Percentiles rank a stretch among this genome's conserved stretches.
These are phyloP conservation scores for Sebastes paucispinis DNA, from an alignment of 2,797 vertebrate genomes.

Conservation along the genomic window DNA sequence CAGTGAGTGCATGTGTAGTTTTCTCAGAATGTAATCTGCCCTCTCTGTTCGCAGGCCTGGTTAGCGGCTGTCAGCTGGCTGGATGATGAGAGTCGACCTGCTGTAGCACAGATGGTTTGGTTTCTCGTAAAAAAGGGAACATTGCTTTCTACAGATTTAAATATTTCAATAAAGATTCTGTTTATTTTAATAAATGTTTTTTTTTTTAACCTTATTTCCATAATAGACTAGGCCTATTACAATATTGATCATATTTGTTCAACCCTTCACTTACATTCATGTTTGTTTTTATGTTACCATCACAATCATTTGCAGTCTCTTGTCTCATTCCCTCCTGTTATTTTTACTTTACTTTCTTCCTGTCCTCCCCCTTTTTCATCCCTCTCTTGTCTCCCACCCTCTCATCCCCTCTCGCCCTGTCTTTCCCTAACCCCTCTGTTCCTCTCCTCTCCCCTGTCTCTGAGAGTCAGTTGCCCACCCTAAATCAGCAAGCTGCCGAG, in stretches of 20 bases:
- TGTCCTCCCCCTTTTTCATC: constrained; percentile 36
- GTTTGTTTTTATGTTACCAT: constrained; percentile 27
- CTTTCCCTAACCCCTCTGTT: constrained; percentile 66
- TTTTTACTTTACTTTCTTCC: constrained; percentile 59
- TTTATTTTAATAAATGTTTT: not conserved
- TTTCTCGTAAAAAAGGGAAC: constrained; percentile 17
- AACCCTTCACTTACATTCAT: not conserved
- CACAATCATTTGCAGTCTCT: not conserved
- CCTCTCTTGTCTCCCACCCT: constrained; percentile 42
- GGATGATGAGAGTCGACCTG: constrained; percentile 59
- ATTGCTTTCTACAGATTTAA: constrained; percentile 39
- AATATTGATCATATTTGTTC: not conserved
- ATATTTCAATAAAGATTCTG: constrained; percentile 54
- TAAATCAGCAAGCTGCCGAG: constrained; percentile 84
- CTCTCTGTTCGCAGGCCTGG: constrained; percentile 44
- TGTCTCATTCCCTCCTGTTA: constrained; percentile 12
- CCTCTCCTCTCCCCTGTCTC: constrained; percentile 70
- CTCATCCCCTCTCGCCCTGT: constrained; percentile 58
- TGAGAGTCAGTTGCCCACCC: constrained; percentile 82
- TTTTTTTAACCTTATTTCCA: not conserved
- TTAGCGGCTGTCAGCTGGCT: constrained; percentile 50
- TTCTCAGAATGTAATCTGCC: constrained; percentile 54
- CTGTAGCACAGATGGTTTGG: constrained; percentile 56
- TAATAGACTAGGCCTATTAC: rapidly evolving
- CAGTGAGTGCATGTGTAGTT: constrained; percentile 28